phyloP scores from a whole-genome alignment of 2,113 vertebrate species.

The Eulemur macaco region DNA sequence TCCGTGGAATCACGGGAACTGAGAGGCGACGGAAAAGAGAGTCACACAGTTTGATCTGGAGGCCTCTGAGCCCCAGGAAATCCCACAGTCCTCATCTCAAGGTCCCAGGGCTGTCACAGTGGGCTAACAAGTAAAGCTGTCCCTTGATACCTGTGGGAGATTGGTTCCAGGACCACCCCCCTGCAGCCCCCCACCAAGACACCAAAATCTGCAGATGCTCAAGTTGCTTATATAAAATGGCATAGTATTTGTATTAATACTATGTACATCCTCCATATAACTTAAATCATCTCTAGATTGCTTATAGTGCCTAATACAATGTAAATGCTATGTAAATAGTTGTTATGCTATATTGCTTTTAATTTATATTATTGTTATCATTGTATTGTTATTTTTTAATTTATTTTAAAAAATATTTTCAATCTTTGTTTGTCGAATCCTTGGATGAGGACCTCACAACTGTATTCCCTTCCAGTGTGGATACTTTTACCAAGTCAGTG shows the following conservation, averaged over 20 bases:
- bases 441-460: neutral
- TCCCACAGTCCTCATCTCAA: neutral
- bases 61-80: neutral
- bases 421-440: neutral
- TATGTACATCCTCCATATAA: neutral
- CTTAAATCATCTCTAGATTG: neutral
- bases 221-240: neutral
- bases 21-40: neutral
- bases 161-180: neutral
- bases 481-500: neutral
- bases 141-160: neutral
- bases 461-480: neutral
- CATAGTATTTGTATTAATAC: neutral
- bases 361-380: neutral
- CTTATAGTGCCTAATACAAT: neutral
- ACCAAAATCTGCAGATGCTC: neutral
- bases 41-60: neutral
- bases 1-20: neutral
- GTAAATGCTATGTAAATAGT: neutral
- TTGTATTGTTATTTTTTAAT: neutral
- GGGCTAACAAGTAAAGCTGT: neutral
- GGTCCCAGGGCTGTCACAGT: neutral
- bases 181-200: neutral
- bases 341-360: neutral
- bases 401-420: neutral